Base-by-base conservation (phyloP, 2,888 invertebrate genomes). In the Cephus rjabovi region DNA sequence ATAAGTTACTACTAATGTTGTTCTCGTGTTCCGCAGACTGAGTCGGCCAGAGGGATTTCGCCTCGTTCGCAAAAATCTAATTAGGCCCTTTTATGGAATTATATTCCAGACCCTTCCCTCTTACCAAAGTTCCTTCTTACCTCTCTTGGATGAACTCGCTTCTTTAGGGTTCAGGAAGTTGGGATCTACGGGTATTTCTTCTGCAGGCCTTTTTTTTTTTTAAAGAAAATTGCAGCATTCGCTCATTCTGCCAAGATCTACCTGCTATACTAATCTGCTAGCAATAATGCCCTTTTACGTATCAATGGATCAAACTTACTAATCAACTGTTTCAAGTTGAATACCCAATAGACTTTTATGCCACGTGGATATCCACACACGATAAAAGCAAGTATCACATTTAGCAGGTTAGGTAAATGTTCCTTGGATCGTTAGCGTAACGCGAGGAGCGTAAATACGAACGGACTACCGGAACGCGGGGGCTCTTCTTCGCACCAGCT, bases 1-100 rank as follows among this genome's bases (percentile, higher is more conserved):
- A 90, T 91, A 90, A 91, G 88, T 90, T 90, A 89, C 89, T 86
- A 86, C 88, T 91, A 91, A 91, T 91, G 91, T 91, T 90, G 89
- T 90, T 90, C 89, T 88, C 90, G 87, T 90, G 91, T 91, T 89
- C 85, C 85, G 83, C 76, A 78, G 71, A 77, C 80, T 81, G 81
- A 82, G 81, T 83, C 81, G 79, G 76, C 81, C 78, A 71, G 37
- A 73, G 81, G 83, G 79, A 82, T 84, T 84, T 83, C 83, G 78
- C 69, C 74, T 12, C 75, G 30, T 33, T 31, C 75, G 80, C 80
- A 82, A 84, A 84, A 85, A 84, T 84, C 82, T 85, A 84, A 84
- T 85, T 85, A 84, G 74, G 73, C 68, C 78, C 79, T 78, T 80
- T 82, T 76, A 81, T 79, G 81, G 82, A 81, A 79, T 82, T 79